Percentiles rank a stretch among this genome's conserved stretches.
phyloP scores from a whole-genome alignment of 2,797 vertebrate species.

The Anolis apletophallus region DNA sequence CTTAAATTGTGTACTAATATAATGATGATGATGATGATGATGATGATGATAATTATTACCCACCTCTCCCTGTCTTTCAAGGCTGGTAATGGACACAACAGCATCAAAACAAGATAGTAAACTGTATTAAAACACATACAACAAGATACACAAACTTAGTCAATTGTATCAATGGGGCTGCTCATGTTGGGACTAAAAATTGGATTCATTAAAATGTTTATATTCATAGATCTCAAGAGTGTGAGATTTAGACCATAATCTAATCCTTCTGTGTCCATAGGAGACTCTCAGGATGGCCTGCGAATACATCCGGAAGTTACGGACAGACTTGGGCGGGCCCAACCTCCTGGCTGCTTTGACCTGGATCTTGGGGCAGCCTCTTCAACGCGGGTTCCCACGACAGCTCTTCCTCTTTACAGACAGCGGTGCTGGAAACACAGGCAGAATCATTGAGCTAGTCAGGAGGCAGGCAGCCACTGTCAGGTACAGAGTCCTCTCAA shows the following conservation, averaged over 20 bases:
- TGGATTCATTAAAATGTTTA: neutral
- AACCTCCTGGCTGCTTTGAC: conserved; percentile 86
- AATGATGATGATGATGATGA: too few species aligned
- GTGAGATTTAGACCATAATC: neutral
- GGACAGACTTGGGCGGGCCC: conserved; percentile 74
- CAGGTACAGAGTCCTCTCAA: conserved; percentile 78
- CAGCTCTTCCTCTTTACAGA: conserved; percentile 91
- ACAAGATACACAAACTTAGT: too few species aligned
- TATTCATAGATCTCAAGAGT: neutral
- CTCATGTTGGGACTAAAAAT: neutral
- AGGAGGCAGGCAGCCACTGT: conserved; percentile 86
- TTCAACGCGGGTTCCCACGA: conserved; percentile 88
- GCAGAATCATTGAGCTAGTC: conserved; percentile 88
- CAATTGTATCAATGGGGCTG: too few species aligned
- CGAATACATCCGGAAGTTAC: conserved; percentile 84
- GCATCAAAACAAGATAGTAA: too few species aligned
- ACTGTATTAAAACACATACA: too few species aligned
- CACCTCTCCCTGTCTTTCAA: too few species aligned
- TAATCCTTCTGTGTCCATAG: conserved; percentile 61
- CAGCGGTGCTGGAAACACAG: conserved; percentile 70
- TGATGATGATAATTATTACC: too few species aligned
- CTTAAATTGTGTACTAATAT: too few species aligned
- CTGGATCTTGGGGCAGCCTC: conserved; percentile 90
- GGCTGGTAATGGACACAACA: too few species aligned
- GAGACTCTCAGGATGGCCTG: conserved; percentile 83